Base-by-base conservation (phyloP, 2,797 vertebrate species). In the Crypturellus tataupa region DNA sequence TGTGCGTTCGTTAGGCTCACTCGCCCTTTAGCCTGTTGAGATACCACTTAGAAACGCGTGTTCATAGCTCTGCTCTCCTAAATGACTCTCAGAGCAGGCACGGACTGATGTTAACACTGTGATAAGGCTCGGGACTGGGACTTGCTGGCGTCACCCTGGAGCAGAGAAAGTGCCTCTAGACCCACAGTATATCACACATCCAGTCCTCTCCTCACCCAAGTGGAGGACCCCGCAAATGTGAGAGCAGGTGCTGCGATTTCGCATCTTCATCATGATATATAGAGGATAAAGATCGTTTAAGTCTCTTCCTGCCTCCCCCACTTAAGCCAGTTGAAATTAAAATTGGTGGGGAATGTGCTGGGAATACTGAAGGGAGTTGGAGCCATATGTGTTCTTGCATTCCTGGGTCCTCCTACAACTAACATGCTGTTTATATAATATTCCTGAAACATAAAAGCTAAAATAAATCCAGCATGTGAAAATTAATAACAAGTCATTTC, bases 381-480 rank as follows among this genome's bases (percentile, higher is more conserved):
- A 93, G 24, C 81, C 70, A 73, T 89, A 77, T 87, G 91, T 90
- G 88, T 62, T 80, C 88, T 92, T 85, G 80, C 56, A 70, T 95
- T 95, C 70, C 42, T 63, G 75, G 44, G 25, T 84, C 58, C 51
- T 94, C 70, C 80, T 95, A 46, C 76, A 80, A 70, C 70, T 73
- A 83, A 68, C 69, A 90, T 67, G 93, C 83, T 89, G 89, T 94
- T 92, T 96, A 82, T 53, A 42, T 85, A 62, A 85, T 89, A 89
- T 80, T 95, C 47, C 80, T 79, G 68, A 87, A 87, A 92, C 77
- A 94, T 81, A 88, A 93, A 95, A 95, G 87, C 82, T 93, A 79
- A 95, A 93, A 93, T 88, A 95, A 95, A 84, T 93, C 63, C 80
- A 92, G 79, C 39, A 77, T 89, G 76, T 94, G 85, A 96, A 95